A percentile compares a stretch with the other conserved stretches of the same genome.
Conservation (phyloP, 1,140 invertebrate genomes). For the Bombus pascuorum region DNA sequence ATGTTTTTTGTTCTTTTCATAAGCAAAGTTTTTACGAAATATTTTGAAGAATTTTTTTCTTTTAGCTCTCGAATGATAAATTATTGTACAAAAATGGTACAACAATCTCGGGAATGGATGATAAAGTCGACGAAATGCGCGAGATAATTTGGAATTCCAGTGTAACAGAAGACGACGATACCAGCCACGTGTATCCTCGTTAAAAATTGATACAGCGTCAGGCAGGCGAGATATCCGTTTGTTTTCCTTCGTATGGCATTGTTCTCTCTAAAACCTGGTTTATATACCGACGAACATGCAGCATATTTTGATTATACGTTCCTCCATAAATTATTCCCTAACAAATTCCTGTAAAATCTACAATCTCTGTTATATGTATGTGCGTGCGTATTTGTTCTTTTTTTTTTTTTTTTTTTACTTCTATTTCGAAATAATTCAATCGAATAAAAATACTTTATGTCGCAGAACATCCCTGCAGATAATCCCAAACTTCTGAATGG, state of each 20-base stretch:
- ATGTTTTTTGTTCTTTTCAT: not conserved
- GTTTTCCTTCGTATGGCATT: not conserved
- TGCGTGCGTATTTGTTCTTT: too few species aligned
- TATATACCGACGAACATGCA: too few species aligned
- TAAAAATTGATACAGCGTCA: slow-evolving; percentile 1
- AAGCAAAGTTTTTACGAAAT: not conserved
- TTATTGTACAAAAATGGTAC: too few species aligned
- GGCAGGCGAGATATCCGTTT: not conserved
- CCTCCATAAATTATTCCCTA: too few species aligned
- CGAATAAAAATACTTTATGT: too few species aligned
- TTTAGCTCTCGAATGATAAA: not conserved
- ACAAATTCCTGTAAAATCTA: too few species aligned
- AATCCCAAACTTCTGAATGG: not conserved
- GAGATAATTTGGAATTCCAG: slow-evolving; percentile 10
- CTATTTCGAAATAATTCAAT: too few species aligned
- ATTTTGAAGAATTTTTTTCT: not conserved
- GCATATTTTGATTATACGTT: too few species aligned
- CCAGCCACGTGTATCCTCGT: slow-evolving; percentile 4
- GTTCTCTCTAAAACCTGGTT: not conserved
- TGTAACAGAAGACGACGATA: not conserved
- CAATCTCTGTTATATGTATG: too few species aligned
- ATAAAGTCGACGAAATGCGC: not conserved
- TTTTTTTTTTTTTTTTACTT: too few species aligned
- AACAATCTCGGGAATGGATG: not conserved
- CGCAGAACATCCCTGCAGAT: too few species aligned